phyloP scores from a whole-genome alignment of 2,888 invertebrate species.

The Zygogramma bicolorata region DNA sequence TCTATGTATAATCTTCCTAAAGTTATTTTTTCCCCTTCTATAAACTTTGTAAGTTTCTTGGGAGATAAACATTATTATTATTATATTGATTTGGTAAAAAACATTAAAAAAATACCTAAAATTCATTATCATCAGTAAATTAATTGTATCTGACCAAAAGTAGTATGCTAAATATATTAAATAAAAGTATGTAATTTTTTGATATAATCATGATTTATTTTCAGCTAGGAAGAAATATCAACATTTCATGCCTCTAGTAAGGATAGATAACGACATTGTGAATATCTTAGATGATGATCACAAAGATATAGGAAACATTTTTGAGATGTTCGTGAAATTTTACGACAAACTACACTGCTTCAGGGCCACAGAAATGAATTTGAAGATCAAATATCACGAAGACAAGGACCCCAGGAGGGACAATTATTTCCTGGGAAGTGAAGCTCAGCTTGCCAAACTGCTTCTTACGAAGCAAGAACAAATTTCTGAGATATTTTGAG shows the following conservation, averaged over 20 bases:
- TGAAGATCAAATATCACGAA: constrained; percentile 70
- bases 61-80: no score
- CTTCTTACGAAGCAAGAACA: constrained; percentile 63
- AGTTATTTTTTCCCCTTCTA: no score
- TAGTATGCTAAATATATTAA: no score
- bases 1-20: no score
- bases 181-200: neutral
- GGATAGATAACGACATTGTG: constrained; percentile 75
- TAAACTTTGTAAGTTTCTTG: no score
- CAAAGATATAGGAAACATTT: constrained; percentile 69
- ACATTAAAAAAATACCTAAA: no score
- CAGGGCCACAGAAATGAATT: constrained; percentile 84
- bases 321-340: constrained; percentile 78
- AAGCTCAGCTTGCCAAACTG: constrained; percentile 72
- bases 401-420: constrained; percentile 57
- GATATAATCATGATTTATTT: constrained; percentile 60
- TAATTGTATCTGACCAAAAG: no score
- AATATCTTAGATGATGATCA: constrained; percentile 66
- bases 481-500: constrained; percentile 47
- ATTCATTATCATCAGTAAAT: no score
- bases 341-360: constrained; percentile 77
- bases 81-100: no score
- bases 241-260: constrained; percentile 72
- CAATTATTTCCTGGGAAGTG: constrained; percentile 70
- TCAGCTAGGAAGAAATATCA: constrained; percentile 75